Conservation (phyloP, 2,113 vertebrate genomes). For the Rhabdornis inornatus region DNA sequence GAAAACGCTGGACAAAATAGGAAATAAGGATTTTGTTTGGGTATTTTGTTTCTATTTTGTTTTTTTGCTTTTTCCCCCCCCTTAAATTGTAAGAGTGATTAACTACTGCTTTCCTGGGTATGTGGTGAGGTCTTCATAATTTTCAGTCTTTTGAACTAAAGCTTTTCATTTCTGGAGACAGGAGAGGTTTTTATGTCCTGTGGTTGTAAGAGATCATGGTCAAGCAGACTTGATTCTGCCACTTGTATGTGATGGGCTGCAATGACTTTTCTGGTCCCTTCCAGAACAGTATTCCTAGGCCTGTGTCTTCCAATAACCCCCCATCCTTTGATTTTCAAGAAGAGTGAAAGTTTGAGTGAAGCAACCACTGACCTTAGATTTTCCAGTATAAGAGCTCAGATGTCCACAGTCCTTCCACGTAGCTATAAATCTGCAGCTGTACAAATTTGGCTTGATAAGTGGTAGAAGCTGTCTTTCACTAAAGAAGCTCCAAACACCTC, state of each 20-base stretch:
- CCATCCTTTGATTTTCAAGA: background rate
- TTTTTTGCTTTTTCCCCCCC: fast-evolving
- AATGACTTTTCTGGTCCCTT: background rate
- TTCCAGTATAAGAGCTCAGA: background rate
- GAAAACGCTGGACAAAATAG: background rate
- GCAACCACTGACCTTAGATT: background rate
- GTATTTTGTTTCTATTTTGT: background rate
- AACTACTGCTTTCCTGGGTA: background rate
- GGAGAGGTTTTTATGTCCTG: background rate
- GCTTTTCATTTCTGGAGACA: background rate
- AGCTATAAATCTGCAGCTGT: background rate
- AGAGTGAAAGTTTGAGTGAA: background rate
- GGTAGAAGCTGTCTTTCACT: background rate
- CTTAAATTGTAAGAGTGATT: background rate
- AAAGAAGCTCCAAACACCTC: background rate
- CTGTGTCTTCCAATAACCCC: background rate
- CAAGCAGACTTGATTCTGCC: background rate
- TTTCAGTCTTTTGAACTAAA: background rate
- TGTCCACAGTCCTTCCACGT: background rate
- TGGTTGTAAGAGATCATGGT: background rate
- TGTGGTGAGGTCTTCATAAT: background rate
- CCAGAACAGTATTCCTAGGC: background rate
- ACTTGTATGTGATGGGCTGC: background rate
- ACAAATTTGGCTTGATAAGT: fast-evolving
- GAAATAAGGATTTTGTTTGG: background rate